These are phyloP conservation scores for Coranthus polyacanthus DNA, from an alignment of 2,797 vertebrate species.

Conservation along the genomic window DNA sequence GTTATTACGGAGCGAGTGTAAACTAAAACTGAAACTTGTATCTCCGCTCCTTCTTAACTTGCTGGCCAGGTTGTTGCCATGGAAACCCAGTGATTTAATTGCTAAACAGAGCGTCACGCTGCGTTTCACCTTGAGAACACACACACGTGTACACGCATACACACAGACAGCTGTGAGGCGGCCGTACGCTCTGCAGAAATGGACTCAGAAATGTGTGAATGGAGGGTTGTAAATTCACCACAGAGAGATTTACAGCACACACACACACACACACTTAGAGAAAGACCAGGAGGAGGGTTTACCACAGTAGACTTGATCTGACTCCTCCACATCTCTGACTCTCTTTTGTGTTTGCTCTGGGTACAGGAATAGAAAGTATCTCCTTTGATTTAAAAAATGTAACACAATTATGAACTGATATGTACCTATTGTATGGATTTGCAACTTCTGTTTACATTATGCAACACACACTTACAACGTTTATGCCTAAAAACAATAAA, in stretches of 20 bases:
- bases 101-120: slow-evolving; percentile 37
- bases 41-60: not conserved
- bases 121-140: slow-evolving; percentile 52
- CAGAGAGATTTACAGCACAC: slow-evolving; percentile 59
- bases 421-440: too few species aligned
- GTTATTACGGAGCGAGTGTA: slow-evolving; percentile 8
- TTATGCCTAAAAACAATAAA: too few species aligned
- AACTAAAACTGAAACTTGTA: slow-evolving; percentile 13
- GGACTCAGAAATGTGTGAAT: slow-evolving; percentile 62
- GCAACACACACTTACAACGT: too few species aligned
- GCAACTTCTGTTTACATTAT: too few species aligned
- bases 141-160: slow-evolving; percentile 5
- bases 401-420: too few species aligned
- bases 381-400: too few species aligned
- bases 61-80: slow-evolving; percentile 39
- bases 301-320: too few species aligned
- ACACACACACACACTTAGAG: slow-evolving; percentile 3
- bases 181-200: slow-evolving; percentile 34
- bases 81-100: slow-evolving; percentile 48
- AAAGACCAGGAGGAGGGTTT: slow-evolving; percentile 24
- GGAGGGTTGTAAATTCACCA: slow-evolving; percentile 58
- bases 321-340: too few species aligned
- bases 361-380: too few species aligned
- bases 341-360: not conserved
- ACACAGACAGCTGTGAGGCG: slow-evolving; percentile 52